Conservation (phyloP, 2,797 vertebrate species). For the Sparus aurata region DNA sequence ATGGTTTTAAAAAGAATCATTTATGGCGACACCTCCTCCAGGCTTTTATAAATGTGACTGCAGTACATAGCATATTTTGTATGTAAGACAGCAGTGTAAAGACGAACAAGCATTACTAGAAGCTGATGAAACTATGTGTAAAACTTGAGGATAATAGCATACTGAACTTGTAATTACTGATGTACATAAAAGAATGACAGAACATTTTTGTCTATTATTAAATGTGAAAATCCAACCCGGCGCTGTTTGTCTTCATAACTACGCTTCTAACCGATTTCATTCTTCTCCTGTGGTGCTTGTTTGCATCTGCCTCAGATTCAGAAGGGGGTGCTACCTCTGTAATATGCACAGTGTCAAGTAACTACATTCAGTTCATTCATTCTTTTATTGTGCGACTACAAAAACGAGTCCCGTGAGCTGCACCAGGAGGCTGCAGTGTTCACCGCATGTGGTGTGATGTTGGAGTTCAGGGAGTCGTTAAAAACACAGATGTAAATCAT, state of each 20-base stretch:
- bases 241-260: conserved; percentile 39
- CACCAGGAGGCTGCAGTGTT: conserved; percentile 13
- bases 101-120: conserved; percentile 88
- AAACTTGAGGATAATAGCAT: conserved; percentile 88
- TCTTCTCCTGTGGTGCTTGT: not conserved
- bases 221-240: conserved; percentile 82
- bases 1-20: conserved; percentile 78
- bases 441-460: not conserved
- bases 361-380: conserved; percentile 7
- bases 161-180: conserved; percentile 92
- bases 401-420: conserved; percentile 3
- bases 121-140: conserved; percentile 90
- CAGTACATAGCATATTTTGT: conserved; percentile 83
- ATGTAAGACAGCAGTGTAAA: conserved; percentile 80
- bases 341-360: conserved; percentile 7
- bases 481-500: not conserved
- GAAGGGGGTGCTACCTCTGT: not conserved
- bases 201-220: conserved; percentile 95
- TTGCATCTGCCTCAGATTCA: not conserved
- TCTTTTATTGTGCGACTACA: conserved; percentile 28
- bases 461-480: conserved; percentile 15
- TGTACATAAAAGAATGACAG: conserved; percentile 93
- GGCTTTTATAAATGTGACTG: conserved; percentile 84
- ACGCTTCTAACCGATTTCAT: not conserved
- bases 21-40: conserved; percentile 70